Percentiles rank a stretch among this genome's conserved stretches.
Evolutionary conservation across 2,888 invertebrate genomes (phyloP).

Genomic region (Abrostola triplasia): DNA sequence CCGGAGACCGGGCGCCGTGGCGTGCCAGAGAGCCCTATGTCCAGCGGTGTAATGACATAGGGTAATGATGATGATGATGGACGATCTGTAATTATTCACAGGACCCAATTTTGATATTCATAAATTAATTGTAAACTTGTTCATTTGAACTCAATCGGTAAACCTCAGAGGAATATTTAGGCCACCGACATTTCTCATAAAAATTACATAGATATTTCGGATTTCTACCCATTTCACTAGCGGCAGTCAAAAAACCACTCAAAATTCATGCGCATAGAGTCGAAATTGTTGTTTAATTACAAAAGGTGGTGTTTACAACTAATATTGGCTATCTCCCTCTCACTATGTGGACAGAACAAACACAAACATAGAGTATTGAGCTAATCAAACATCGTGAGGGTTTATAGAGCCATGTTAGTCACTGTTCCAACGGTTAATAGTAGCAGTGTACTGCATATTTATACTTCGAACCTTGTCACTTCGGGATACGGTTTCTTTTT

Average conservation of each 20-base stretch:
- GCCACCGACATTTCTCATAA: background rate
- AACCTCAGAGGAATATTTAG: too few relatives aligned
- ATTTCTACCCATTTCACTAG: constrained; percentile 23
- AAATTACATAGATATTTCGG: constrained; percentile 2
- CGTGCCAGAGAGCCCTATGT: too few relatives aligned
- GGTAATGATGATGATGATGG: too few relatives aligned
- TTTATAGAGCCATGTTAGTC: constrained; percentile 62
- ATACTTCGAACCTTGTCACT: constrained; percentile 32
- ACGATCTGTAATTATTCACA: too few relatives aligned
- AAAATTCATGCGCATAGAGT: constrained; percentile 18
- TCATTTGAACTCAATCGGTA: too few relatives aligned
- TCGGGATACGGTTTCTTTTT: constrained; percentile 8
- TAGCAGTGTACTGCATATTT: constrained; percentile 16
- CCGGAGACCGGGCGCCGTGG: too few relatives aligned
- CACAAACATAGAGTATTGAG: constrained; percentile 69
- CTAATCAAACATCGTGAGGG: constrained; percentile 71
- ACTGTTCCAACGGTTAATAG: constrained; percentile 53
- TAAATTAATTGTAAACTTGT: too few relatives aligned
- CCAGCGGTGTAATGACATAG: too few relatives aligned
- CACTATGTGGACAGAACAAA: constrained; percentile 63
- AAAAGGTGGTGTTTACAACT: constrained; percentile 54
- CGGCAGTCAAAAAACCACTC: constrained; percentile 19
- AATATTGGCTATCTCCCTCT: constrained; percentile 62
- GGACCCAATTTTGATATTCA: too few relatives aligned
- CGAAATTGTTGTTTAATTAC: constrained; percentile 34